Evolutionary conservation across 2,797 vertebrate species (phyloP).

Genomic region (Gymnothorax reevesii): DNA sequence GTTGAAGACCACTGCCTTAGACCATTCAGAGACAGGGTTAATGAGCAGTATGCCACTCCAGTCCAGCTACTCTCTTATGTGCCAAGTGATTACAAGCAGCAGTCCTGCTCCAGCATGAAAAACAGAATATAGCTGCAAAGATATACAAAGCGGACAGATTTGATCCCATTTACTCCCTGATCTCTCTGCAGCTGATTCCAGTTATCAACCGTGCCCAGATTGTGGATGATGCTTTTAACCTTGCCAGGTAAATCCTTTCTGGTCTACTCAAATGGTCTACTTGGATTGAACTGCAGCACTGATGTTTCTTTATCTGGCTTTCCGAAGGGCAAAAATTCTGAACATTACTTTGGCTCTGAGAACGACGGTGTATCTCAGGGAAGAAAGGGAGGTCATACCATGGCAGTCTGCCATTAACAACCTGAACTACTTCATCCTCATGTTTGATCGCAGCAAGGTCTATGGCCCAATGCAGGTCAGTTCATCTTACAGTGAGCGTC

Average conservation of each 20-base stretch:
- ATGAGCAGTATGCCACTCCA: too few relatives aligned
- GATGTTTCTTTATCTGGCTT: neutral
- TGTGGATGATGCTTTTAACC: conserved; percentile 85
- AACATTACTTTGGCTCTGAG: conserved; percentile 73
- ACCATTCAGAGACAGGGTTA: too few relatives aligned
- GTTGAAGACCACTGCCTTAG: too few relatives aligned
- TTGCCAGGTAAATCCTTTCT: conserved; percentile 78
- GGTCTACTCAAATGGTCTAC: neutral
- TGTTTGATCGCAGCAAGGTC: conserved; percentile 88
- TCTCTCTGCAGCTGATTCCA: conserved; percentile 72
- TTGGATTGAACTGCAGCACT: neutral
- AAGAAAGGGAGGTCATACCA: conserved; percentile 80
- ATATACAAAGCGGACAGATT: too few relatives aligned
- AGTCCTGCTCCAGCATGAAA: neutral
- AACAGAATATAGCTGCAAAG: neutral
- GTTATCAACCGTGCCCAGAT: conserved; percentile 89
- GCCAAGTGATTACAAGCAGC: neutral
- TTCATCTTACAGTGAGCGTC: neutral
- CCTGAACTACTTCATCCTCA: conserved; percentile 78
- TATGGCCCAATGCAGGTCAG: conserved; percentile 80
- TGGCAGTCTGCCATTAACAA: conserved; percentile 80
- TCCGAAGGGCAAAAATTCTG: conserved; percentile 74
- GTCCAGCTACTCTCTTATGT: neutral
- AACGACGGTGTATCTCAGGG: conserved; percentile 79
- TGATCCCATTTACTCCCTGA: neutral